phyloP scores from a whole-genome alignment of 2,888 invertebrate genomes.

The Acholoe squamosa region DNA sequence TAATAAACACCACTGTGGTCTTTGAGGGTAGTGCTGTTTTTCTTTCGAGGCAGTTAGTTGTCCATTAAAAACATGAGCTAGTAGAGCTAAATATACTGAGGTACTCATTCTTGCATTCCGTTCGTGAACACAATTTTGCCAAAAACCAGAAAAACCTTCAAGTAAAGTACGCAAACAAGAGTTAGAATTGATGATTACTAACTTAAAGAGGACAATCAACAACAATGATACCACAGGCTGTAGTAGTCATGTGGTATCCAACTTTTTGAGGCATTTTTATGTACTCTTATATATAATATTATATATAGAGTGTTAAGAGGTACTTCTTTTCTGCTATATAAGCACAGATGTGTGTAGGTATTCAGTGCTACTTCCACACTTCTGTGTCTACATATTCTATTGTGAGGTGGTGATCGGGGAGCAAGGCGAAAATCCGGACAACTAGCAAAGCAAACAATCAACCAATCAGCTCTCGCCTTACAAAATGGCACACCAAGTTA shows the following conservation, averaged over 20 bases:
- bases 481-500: not conserved
- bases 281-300: slow-evolving; percentile 36
- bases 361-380: not conserved
- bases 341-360: not conserved
- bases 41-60: slow-evolving; percentile 54
- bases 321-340: slow-evolving; percentile 22
- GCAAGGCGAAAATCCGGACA: not conserved
- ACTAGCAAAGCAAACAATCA: slow-evolving; percentile 22
- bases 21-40: slow-evolving; percentile 38
- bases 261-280: slow-evolving; percentile 58
- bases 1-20: slow-evolving; percentile 21
- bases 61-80: slow-evolving; percentile 29
- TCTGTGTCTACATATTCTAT: slow-evolving; percentile 43
- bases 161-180: slow-evolving; percentile 59
- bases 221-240: slow-evolving; percentile 44
- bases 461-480: slow-evolving; percentile 15
- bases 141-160: slow-evolving; percentile 57
- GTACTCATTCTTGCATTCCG: slow-evolving; percentile 59
- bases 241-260: slow-evolving; percentile 21
- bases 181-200: slow-evolving; percentile 56
- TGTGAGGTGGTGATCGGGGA: slow-evolving; percentile 49
- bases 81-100: slow-evolving; percentile 24
- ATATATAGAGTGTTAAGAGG: slow-evolving; percentile 31
- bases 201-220: slow-evolving; percentile 48
- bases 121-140: slow-evolving; percentile 60